Base-by-base conservation (phyloP, 1,140 invertebrate genomes). In the Lasaia peninsularis region DNA sequence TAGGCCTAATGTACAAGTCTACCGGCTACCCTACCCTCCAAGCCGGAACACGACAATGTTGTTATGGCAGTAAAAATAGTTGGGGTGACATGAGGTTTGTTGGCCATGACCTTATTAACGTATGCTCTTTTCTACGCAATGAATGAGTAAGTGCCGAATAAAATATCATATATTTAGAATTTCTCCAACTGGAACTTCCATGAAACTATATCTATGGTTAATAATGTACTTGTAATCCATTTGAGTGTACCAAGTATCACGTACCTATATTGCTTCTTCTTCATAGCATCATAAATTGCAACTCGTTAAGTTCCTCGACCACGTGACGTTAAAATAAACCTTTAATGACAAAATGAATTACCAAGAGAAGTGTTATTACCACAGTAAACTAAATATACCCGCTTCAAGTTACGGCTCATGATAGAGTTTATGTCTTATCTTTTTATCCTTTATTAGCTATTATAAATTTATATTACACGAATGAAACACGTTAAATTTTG, bases 271-370 rank as follows among this genome's bases (percentile, higher is more conserved):
- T 55, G 49, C 60, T 31, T 65, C 40, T 44, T 72, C 61, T 74
- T 75, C 63, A 75, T 65, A 63, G 65, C 52, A 32, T 58, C 63
- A 68, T 80, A 77, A 76, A 82, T 78, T 56, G 63, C 54, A 48
- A 60, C 52, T 69, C 68, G 59, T 74, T 75, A 78, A 75, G 49
- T 59, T 58, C 53, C 60, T 34, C 59, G 63, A 65, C 62, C 61
- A 56, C 61, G 56, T 60, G 68, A 69, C 68, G 69, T 72, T 71
- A 77, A 79, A 79, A 78, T 78, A 73, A 71, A 62, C 68, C 55
- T 70, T 73, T 77, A 75, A 82, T 72, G 69, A 78, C 64, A 68
- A 63, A 75, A 74, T 75, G 61, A 80, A 72, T 75, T 73, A 75
- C 70, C 69, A 55, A 16, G 63, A 65, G 63, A 65, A 67, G 66